Base-by-base conservation (phyloP, 1,140 invertebrate species). In the Agrypnia vestita region DNA sequence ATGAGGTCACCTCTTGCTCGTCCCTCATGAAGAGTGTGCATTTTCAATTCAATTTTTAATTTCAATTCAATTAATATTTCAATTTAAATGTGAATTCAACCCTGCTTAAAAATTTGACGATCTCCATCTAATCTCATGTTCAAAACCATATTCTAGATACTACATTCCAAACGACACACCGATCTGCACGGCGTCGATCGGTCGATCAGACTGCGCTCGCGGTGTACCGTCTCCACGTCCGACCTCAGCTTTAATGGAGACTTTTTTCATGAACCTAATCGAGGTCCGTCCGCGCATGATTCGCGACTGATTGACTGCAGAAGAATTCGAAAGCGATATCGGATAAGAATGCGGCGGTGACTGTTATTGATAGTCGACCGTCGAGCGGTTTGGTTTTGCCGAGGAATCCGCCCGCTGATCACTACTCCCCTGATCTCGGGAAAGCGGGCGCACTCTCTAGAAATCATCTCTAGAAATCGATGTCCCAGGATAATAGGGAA, bases 271-370 rank as follows among this genome's bases (percentile, higher is more conserved):
- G 1, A 35, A 3, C 25, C 25, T 35, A 3, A 35, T 35, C 25
- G 25, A 35, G 25, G 25, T 35, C 6, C 62, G 35, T 25, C 15
- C 62, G 21, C 9, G 17, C 17, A 25, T 21, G 43, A 35, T 35
- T 35, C 25, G 21, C 17, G n/a, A 25, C 25, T 64, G 61, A 64
- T 64, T 43, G 61, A 43, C 35, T 64, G 61, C 25, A 25, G 11
- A 13, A 25, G 61, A 64, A 64, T 64, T 64, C 35, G 61, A 64
- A 64, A 64, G 35, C 61, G 25, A 64, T 64, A 64, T 64, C 21
- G 61, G 35, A 43, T 64, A 64, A 64, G 19, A 35, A 62, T 35
- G 12, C 3, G 35, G 7, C 55, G 19, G 35, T 64, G 11, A 51
- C 35, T 25, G 61, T 64, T 64, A 64, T 64, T 64, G 61, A 64